These are phyloP conservation scores for Platygyra sinensis DNA, from an alignment of 64 coral and sea anemone species.

Conservation along the genomic window DNA sequence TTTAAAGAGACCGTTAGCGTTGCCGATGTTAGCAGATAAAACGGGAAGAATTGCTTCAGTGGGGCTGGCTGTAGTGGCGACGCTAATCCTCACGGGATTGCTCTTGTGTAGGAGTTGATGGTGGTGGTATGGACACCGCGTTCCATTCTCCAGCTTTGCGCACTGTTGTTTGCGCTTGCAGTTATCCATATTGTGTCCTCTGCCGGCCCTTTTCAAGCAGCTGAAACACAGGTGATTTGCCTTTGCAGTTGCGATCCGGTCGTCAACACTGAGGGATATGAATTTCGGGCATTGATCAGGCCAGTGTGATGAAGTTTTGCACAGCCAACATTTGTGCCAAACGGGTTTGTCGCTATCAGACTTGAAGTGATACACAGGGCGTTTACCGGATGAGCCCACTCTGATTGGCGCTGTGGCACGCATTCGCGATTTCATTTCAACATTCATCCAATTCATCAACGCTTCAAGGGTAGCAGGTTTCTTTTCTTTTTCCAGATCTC, in stretches of 20 bases:
- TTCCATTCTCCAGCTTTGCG: conserved; percentile 33
- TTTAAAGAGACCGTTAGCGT: background rate
- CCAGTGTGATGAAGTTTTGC: conserved; percentile 4
- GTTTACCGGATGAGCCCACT: no score
- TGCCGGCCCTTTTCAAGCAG: conserved; percentile 54
- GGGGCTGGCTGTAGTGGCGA: background rate
- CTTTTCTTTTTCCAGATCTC: no score
- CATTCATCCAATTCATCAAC: no score
- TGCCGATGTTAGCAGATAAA: background rate
- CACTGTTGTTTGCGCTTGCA: conserved; percentile 15
- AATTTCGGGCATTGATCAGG: conserved; percentile 1
- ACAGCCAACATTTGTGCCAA: conserved; percentile 17
- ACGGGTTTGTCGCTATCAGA: background rate
- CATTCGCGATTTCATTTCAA: no score
- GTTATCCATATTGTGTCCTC: conserved; percentile 5
- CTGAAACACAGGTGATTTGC: conserved; percentile 75
- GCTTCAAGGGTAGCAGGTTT: no score
- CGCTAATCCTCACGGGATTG: conserved; percentile 37
- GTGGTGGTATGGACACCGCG: conserved; percentile 24
- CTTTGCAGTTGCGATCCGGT: background rate
- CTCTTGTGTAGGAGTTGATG: conserved; percentile 57
- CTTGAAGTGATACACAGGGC: no score
- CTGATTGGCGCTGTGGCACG: no score
- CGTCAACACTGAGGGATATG: background rate
- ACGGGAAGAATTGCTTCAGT: conserved; percentile 3